These are phyloP conservation scores for Buteo buteo DNA, from an alignment of 2,113 vertebrate genomes.

Conservation along the genomic window DNA sequence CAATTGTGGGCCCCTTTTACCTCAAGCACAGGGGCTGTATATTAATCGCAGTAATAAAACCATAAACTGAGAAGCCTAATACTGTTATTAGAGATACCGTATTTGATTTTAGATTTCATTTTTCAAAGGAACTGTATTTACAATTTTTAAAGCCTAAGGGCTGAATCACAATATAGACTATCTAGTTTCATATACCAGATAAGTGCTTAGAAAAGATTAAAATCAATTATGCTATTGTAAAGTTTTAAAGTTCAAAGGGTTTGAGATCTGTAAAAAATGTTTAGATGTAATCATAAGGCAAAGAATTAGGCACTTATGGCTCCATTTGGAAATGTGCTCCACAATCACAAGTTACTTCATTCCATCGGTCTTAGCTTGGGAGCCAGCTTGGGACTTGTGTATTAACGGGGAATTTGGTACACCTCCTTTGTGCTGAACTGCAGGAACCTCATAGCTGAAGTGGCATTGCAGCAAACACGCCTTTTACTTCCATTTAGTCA, in stretches of 20 bases:
- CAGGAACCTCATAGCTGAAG: neutral
- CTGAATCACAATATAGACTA: neutral
- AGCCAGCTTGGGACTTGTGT: neutral
- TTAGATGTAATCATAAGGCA: conserved; percentile 31
- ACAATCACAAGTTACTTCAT: neutral
- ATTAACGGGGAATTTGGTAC: neutral
- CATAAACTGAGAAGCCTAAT: neutral
- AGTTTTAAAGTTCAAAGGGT: conserved; percentile 22
- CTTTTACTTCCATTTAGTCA: neutral
- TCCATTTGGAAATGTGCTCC: neutral
- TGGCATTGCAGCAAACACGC: neutral
- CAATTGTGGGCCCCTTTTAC: neutral
- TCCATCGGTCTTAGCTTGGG: neutral
- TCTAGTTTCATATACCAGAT: neutral
- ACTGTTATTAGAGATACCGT: neutral
- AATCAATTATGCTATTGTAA: conserved; percentile 32
- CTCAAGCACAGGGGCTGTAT: neutral
- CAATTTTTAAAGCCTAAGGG: conserved; percentile 4
- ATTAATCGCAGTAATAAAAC: neutral
- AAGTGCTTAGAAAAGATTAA: conserved; percentile 25
- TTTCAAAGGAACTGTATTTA: neutral
- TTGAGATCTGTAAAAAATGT: conserved; percentile 23
- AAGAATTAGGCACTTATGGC: neutral
- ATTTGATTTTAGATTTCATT: neutral
- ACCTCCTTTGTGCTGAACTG: neutral